Evolutionary conservation across 2,113 vertebrate species (phyloP), one percentile per base, ranked within the genome.

Genomic region (Colistium nudipinnis): DNA sequence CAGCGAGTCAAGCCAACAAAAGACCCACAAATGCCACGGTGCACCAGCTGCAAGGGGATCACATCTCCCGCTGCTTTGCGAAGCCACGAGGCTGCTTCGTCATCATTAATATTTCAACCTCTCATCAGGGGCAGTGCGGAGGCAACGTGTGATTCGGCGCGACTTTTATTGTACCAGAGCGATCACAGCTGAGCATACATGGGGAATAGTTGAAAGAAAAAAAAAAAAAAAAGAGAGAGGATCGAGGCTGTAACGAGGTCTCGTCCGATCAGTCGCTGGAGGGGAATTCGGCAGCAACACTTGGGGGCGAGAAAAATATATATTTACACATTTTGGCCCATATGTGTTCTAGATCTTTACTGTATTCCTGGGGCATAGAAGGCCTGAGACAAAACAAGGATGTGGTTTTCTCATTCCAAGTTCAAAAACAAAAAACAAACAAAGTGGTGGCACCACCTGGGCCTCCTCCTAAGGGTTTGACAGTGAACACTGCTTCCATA

Each of bases 41-140:
- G 30, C 71, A 72, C 73, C 81, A 75, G 71, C 61, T 68, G 70
- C 69, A 81, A 76, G 45, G 65, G 53, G 66, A 83, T 70, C 47
- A 60, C 25, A 22, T 62, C 65, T 70, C 49, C 41, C 30, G 76
- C 62, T 39, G 61, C 39, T 70, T 63, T 64, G 44, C 25, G 48
- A 43, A 49, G 28, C 9, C 11, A 63, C 54, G 51, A 67, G 57
- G 59, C 49, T 20, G 56, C 48, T 31, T 54, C 33, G 54, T 10
- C 61, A 30, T 67, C 44, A 68, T 84, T 51, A 68, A 74, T 76
- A 76, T 74, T 82, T 3, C 31, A 14, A 1, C 17, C 11, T 28
- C 66, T 62, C 54, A 47, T 61, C 38, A 22, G 38, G 57, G 27
- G 54, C 28, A 27, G 28, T 5, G 14, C 24, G 51, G 45, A 69